These are phyloP conservation scores for Escarpia spicata DNA, from an alignment of 2,888 invertebrate genomes.

Conservation along the genomic window DNA sequence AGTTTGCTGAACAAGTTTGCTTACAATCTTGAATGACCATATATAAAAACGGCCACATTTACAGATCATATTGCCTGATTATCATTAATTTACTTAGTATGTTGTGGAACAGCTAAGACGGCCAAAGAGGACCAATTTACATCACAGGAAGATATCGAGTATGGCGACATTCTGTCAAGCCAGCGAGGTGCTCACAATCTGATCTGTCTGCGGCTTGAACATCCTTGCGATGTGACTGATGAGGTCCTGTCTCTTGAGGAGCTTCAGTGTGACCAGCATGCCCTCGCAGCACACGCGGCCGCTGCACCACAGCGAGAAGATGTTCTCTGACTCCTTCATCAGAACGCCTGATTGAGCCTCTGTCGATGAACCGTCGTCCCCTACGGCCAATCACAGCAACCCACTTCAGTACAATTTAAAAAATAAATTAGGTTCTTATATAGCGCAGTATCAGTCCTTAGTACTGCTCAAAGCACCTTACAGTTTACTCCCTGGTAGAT, in stretches of 20 bases:
- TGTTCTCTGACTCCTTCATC: conserved; percentile 92
- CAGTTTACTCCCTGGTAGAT: too few relatives aligned
- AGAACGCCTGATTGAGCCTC: conserved; percentile 70
- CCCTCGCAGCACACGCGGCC: conserved; percentile 95
- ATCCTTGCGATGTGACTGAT: conserved; percentile 85
- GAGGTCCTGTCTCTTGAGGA: conserved; percentile 93
- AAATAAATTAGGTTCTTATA: too few relatives aligned
- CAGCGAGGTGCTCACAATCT: conserved; percentile 70
- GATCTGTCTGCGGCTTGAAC: conserved; percentile 86
- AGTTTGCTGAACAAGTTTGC: too few relatives aligned
- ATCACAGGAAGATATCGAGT: too few relatives aligned
- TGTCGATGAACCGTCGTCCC: conserved; percentile 78
- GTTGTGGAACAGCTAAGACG: too few relatives aligned
- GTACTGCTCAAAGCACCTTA: too few relatives aligned
- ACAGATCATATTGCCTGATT: too few relatives aligned
- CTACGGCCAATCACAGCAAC: conserved; percentile 64
- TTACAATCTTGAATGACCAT: too few relatives aligned
- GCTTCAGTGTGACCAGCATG: conserved; percentile 92
- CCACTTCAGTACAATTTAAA: not conserved
- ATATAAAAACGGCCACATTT: too few relatives aligned
- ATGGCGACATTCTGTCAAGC: not conserved
- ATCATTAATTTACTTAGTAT: too few relatives aligned
- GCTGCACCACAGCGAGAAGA: conserved; percentile 95
- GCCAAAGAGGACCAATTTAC: too few relatives aligned
- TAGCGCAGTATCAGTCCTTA: too few relatives aligned